phyloP scores from a whole-genome alignment of 2,888 invertebrate genomes.

The Heteromurus nitidus region DNA sequence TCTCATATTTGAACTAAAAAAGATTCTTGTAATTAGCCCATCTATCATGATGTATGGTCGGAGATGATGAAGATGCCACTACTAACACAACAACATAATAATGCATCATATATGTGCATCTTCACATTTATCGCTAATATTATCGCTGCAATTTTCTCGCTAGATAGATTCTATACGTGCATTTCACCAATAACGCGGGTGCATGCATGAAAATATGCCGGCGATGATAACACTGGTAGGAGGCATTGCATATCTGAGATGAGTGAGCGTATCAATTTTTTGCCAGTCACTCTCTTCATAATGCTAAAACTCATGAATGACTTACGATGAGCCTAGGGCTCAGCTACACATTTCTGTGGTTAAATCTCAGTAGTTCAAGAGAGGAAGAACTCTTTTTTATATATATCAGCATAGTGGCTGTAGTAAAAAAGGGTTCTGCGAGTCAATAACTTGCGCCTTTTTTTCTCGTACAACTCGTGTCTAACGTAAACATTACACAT shows the following conservation, averaged over 20 bases:
- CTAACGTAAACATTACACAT: conserved; percentile 28
- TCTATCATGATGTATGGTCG: conserved; percentile 13
- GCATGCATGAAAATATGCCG: conserved; percentile 5
- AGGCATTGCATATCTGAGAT: conserved; percentile 4
- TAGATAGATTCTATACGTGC: conserved; percentile 5
- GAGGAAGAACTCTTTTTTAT: not conserved
- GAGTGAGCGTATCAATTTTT: not conserved
- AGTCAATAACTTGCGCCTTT: conserved; percentile 45
- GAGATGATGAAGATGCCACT: conserved; percentile 18
- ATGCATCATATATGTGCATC: conserved; percentile 30
- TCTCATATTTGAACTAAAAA: conserved; percentile 25
- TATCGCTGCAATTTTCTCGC: conserved; percentile 23
- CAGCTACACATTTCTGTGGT: conserved; percentile 11
- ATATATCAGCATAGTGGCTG: conserved; percentile 1
- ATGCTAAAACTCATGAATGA: not conserved
- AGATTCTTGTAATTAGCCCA: conserved; percentile 38
- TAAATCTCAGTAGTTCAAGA: not conserved
- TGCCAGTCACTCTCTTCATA: conserved; percentile 31
- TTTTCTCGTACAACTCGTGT: conserved; percentile 32
- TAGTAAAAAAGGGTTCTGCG: conserved; percentile 15
- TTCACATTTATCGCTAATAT: conserved; percentile 15
- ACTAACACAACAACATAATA: conserved; percentile 22
- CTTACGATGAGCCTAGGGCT: not conserved
- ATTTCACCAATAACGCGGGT: conserved; percentile 40
- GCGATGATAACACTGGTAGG: conserved; percentile 20